Conservation (phyloP, 2,797 vertebrate species). For the Staurois parvus region DNA sequence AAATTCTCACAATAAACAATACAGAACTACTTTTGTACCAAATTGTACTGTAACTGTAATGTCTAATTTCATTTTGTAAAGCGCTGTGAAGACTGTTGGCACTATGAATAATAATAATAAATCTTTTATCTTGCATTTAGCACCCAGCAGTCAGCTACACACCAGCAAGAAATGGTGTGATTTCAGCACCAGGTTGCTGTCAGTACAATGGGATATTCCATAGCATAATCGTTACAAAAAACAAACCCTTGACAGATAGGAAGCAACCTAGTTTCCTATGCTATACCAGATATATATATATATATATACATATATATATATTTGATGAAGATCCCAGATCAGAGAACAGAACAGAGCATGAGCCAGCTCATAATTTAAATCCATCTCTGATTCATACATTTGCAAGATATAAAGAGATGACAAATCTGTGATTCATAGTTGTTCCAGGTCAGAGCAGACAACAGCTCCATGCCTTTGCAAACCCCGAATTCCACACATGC, state of each 20-base stretch:
- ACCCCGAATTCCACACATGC: not conserved
- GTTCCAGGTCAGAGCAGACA: slow-evolving; percentile 12
- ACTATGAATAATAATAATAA: no score
- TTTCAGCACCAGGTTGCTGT: not conserved
- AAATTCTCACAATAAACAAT: no score
- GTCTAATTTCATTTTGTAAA: no score
- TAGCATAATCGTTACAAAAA: not conserved
- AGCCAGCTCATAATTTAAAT: not conserved
- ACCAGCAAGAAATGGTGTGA: not conserved
- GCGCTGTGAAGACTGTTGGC: no score
- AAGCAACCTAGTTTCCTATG: no score
- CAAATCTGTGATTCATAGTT: not conserved
- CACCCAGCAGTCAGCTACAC: no score
- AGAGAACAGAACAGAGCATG: not conserved
- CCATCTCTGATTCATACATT: not conserved
- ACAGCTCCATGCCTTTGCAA: slow-evolving; percentile 1
- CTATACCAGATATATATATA: not conserved
- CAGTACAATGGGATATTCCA: not conserved
- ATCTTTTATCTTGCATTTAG: no score
- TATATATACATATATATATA: no score
- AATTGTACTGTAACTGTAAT: no score
- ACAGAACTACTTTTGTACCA: no score
- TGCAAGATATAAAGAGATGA: not conserved
- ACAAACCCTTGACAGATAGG: not conserved
- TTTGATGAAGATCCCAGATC: not conserved